phyloP scores from a whole-genome alignment of 2,113 vertebrate genomes.

The Pipra filicauda region DNA sequence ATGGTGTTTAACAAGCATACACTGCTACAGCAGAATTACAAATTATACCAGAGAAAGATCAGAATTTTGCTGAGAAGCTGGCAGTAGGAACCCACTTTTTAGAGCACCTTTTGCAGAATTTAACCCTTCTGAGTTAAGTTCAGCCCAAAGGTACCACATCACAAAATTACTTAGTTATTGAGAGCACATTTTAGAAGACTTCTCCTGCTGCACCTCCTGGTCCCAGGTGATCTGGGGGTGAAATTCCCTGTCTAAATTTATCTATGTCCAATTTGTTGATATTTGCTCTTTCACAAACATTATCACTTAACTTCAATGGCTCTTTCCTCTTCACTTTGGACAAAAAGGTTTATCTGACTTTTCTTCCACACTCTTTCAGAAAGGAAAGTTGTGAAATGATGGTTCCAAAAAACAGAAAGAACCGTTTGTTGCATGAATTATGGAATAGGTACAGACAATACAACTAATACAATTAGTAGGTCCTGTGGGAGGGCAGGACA shows the following conservation, averaged over 20 bases:
- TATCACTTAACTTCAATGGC: background rate
- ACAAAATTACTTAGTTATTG: background rate
- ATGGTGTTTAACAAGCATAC: background rate
- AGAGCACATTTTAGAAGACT: background rate
- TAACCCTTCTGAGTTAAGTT: background rate
- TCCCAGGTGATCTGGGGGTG: background rate
- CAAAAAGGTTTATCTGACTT: background rate
- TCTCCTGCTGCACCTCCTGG: background rate
- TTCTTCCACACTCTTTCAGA: background rate
- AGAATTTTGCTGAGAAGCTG: background rate
- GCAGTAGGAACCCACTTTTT: background rate
- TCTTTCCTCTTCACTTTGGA: background rate
- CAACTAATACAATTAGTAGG: background rate
- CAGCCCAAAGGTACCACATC: background rate
- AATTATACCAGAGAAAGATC: background rate
- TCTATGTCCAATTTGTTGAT: background rate
- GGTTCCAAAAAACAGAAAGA: background rate
- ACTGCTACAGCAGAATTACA: background rate
- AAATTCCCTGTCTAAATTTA: background rate
- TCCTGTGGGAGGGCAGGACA: background rate
- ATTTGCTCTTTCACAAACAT: background rate
- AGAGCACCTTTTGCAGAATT: background rate
- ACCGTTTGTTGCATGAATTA: background rate
- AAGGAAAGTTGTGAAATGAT: background rate
- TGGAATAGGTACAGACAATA: background rate